A percentile compares a stretch with the other conserved stretches of the same genome.
Evolutionary conservation across 2,888 invertebrate species (phyloP).

Genomic region (Drosophila neotestacea): DNA sequence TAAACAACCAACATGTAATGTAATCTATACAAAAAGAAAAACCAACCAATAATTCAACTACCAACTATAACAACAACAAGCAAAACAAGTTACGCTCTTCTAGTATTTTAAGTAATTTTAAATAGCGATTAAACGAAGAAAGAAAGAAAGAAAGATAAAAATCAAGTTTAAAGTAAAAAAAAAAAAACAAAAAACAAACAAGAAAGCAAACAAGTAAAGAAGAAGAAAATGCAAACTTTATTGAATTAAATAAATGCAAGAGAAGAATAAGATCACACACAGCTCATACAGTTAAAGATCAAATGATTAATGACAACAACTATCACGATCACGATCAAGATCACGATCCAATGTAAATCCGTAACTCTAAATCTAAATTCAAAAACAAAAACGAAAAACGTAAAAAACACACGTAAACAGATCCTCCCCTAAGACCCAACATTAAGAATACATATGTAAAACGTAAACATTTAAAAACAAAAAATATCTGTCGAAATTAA

Average conservation of each 20-base stretch:
- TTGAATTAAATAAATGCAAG: conserved; percentile 57
- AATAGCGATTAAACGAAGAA: conserved; percentile 71
- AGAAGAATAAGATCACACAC: conserved; percentile 32
- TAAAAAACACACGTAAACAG: conserved; percentile 24
- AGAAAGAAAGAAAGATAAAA: conserved; percentile 49
- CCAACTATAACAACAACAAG: conserved; percentile 48
- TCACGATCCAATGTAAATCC: conserved; percentile 46
- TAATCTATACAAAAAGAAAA: conserved; percentile 34
- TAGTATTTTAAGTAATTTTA: conserved; percentile 80
- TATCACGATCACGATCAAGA: conserved; percentile 44
- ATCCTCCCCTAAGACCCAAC: not conserved
- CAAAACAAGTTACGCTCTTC: conserved; percentile 77
- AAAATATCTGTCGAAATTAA: conserved; percentile 37
- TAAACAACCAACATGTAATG: conserved; percentile 33
- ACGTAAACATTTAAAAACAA: conserved; percentile 27
- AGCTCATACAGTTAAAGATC: conserved; percentile 42
- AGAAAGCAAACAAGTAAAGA: conserved; percentile 31
- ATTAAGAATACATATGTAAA: conserved; percentile 25
- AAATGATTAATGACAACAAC: conserved; percentile 28
- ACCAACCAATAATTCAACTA: conserved; percentile 48
- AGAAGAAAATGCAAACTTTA: conserved; percentile 55
- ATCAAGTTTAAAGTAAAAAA: conserved; percentile 47
- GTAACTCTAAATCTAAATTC: conserved; percentile 14
- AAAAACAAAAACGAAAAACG: conserved; percentile 27
- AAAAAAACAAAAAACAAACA: conserved; percentile 36